Percentiles rank a stretch among this genome's conserved stretches.
phyloP scores from a whole-genome alignment of 53 echinoderm and acorn worm species.

The Echinarachnius parma region DNA sequence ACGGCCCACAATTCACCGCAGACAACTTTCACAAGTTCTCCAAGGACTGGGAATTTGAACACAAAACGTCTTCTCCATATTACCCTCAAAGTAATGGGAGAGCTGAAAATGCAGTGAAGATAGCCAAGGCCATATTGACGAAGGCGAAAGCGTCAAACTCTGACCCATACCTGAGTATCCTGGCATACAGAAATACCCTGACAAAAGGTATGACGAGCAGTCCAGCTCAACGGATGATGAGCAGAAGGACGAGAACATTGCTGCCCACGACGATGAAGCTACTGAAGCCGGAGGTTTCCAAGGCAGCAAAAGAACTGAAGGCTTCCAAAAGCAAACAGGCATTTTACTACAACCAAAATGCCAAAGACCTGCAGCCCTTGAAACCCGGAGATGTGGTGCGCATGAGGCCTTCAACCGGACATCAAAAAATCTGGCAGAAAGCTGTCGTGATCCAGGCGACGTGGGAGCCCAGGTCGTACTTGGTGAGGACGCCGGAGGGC shows the following conservation, averaged over 20 bases:
- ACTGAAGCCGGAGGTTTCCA: slow-evolving; percentile 13
- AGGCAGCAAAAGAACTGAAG: slow-evolving; percentile 20
- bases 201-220: slow-evolving; percentile 35
- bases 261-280: slow-evolving; percentile 46
- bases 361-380: slow-evolving; percentile 34
- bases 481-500: slow-evolving; percentile 39
- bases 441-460: slow-evolving; percentile 25
- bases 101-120: slow-evolving; percentile 51
- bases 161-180: slow-evolving; percentile 58
- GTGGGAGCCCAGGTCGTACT: slow-evolving; percentile 48
- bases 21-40: slow-evolving; percentile 42
- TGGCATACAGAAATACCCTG: slow-evolving; percentile 53
- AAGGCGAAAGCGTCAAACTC: slow-evolving; percentile 47
- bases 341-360: slow-evolving; percentile 36
- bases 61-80: slow-evolving; percentile 54
- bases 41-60: slow-evolving; percentile 46
- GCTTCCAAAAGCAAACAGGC: slow-evolving; percentile 34
- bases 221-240: slow-evolving; percentile 43
- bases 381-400: slow-evolving; percentile 45
- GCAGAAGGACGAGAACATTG: slow-evolving; percentile 33
- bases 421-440: slow-evolving; percentile 28
- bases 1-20: slow-evolving; percentile 55
- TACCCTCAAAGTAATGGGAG: slow-evolving; percentile 56
- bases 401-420: slow-evolving; percentile 22
- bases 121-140: slow-evolving; percentile 48